phyloP scores from a whole-genome alignment of 1,140 invertebrate species.

The Magallana angulata region DNA sequence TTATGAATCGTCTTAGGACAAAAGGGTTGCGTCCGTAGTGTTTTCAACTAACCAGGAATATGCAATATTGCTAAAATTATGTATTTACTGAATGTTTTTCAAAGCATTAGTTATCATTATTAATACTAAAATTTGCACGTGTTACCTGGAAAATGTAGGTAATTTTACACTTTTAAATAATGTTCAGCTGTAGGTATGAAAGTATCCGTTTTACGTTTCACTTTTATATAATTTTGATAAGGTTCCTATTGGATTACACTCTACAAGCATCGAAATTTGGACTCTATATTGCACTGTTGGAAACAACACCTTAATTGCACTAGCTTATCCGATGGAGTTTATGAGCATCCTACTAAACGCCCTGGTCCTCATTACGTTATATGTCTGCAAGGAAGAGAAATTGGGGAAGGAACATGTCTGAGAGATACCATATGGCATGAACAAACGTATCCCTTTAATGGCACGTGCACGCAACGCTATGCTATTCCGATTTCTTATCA shows the following conservation, averaged over 20 bases:
- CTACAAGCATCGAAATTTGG: neutral
- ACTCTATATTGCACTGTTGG: neutral
- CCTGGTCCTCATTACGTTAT: slow-evolving; percentile 1
- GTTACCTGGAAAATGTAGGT: too few relatives aligned
- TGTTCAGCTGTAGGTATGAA: too few relatives aligned
- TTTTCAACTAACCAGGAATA: too few relatives aligned
- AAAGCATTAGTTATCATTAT: too few relatives aligned
- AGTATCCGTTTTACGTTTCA: neutral
- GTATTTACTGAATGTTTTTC: too few relatives aligned
- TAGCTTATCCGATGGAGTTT: neutral
- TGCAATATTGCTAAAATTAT: too few relatives aligned
- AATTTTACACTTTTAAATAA: too few relatives aligned
- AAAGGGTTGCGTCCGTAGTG: too few relatives aligned
- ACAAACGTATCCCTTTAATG: neutral
- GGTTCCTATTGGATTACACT: neutral
- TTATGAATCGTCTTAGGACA: too few relatives aligned
- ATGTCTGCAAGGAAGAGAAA: neutral
- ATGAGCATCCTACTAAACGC: neutral
- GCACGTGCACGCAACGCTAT: neutral
- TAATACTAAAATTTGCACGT: too few relatives aligned
- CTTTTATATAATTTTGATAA: neutral
- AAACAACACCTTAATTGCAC: neutral
- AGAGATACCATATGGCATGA: neutral
- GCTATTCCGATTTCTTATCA: neutral
- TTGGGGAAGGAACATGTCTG: neutral